phyloP scores from a whole-genome alignment of 2,797 vertebrate genomes.

The Leuciscus waleckii region DNA sequence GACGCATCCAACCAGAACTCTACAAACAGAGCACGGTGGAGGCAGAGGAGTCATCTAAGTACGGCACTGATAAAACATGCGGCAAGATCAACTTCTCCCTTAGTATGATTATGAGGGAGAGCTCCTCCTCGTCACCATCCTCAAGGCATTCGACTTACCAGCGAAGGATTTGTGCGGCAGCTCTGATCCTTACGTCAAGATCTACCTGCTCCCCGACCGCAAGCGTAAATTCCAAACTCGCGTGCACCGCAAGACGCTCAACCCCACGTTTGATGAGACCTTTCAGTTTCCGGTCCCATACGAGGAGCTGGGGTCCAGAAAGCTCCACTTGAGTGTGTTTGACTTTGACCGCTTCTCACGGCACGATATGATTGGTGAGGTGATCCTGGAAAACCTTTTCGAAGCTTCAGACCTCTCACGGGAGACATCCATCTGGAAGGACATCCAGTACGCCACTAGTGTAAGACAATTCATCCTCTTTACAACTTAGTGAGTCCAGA shows the following conservation, averaged over 20 bases:
- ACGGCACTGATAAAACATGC: slow-evolving; percentile 76
- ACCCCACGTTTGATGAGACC: slow-evolving; percentile 86
- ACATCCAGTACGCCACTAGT: slow-evolving; percentile 84
- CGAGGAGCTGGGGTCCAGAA: slow-evolving; percentile 80
- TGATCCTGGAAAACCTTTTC: slow-evolving; percentile 87
- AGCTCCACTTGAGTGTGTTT: slow-evolving; percentile 87
- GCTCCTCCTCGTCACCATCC: slow-evolving; percentile 81
- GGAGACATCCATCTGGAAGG: slow-evolving; percentile 87
- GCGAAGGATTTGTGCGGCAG: slow-evolving; percentile 88
- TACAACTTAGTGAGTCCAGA: slow-evolving; percentile 18
- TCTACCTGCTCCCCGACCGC: slow-evolving; percentile 88
- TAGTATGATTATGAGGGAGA: slow-evolving; percentile 85
- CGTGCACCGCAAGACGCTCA: slow-evolving; percentile 88
- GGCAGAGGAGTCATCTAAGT: slow-evolving; percentile 78
- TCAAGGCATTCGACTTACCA: slow-evolving; percentile 86
- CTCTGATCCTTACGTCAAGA: slow-evolving; percentile 89
- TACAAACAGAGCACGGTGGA: slow-evolving; percentile 85
- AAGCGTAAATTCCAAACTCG: slow-evolving; percentile 88
- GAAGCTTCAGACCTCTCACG: slow-evolving; percentile 85
- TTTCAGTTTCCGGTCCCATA: slow-evolving; percentile 87
- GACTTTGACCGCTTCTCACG: slow-evolving; percentile 90
- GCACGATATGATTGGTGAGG: slow-evolving; percentile 89
- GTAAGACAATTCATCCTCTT: slow-evolving; percentile 75
- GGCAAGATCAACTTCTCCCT: slow-evolving; percentile 88
- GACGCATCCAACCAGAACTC: slow-evolving; percentile 86